These are phyloP conservation scores for Acinonyx jubatus DNA, from an alignment of 2,113 vertebrate genomes.

Conservation along the genomic window DNA sequence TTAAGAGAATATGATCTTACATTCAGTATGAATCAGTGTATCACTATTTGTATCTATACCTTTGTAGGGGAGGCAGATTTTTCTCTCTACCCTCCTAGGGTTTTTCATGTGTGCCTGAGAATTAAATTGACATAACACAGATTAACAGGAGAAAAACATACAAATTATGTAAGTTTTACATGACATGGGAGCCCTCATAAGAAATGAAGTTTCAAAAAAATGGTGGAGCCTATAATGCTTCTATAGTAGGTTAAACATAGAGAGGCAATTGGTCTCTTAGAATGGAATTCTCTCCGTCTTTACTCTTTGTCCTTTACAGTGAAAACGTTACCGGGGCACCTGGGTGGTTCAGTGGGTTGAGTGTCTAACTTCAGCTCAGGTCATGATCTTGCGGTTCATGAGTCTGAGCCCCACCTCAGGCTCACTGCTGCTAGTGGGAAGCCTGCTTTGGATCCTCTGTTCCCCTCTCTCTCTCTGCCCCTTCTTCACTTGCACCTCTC, in stretches of 20 bases:
- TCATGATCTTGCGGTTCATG: too few relatives aligned
- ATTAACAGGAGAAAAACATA: neutral
- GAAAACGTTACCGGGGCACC: neutral
- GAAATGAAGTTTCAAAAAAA: neutral
- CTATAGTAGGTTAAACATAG: neutral
- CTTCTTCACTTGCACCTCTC: too few relatives aligned
- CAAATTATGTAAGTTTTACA: neutral
- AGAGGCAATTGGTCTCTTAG: neutral
- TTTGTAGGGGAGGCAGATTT: neutral
- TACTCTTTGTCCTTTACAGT: neutral
- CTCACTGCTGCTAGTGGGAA: too few relatives aligned
- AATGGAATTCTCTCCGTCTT: neutral
- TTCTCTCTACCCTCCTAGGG: neutral
- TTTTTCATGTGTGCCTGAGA: neutral
- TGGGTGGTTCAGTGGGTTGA: too few relatives aligned
- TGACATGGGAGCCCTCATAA: neutral
- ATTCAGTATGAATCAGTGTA: neutral
- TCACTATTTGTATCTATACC: neutral
- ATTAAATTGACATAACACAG: neutral
- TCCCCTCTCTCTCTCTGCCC: too few relatives aligned
- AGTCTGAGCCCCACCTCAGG: too few relatives aligned
- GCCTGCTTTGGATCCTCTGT: too few relatives aligned
- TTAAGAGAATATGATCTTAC: neutral
- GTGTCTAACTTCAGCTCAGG: too few relatives aligned
- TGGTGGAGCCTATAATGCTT: neutral